Conservation (phyloP, 2,797 vertebrate species). For the Sorex maritimensis region DNA sequence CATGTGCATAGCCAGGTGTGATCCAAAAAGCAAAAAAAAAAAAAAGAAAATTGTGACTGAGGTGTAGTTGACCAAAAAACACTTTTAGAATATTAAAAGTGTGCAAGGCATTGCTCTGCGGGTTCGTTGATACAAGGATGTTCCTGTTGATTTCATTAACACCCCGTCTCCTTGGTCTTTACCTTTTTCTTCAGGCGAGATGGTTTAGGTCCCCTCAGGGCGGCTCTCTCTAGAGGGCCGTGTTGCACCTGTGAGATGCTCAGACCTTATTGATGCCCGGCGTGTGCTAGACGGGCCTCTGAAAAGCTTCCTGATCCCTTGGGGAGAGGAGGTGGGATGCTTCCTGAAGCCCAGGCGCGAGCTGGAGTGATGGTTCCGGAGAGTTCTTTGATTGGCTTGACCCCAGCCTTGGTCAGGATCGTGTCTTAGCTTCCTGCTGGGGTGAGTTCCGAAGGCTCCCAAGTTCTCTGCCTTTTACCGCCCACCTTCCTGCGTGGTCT, state of each 20-base stretch:
- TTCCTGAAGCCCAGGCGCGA: background rate
- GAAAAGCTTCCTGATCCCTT: background rate
- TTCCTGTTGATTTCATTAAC: background rate
- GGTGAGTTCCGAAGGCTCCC: background rate
- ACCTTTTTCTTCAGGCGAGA: background rate
- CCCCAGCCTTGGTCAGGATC: background rate
- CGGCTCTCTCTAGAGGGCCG: background rate
- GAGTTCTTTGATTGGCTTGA: background rate
- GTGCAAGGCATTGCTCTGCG: background rate
- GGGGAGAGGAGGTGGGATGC: background rate
- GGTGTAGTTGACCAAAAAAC: background rate
- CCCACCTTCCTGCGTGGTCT: background rate
- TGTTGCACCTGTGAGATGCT: background rate
- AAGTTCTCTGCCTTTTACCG: background rate
- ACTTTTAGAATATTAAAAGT: background rate
- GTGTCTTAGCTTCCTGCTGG: constrained; percentile 19
- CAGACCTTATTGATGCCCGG: background rate
- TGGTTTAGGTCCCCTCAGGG: background rate
- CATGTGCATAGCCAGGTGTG: too few relatives aligned
- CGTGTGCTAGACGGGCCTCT: background rate
- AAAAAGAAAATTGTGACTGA: background rate
- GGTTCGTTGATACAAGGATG: background rate
- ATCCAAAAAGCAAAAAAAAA: too few relatives aligned
- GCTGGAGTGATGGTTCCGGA: background rate
- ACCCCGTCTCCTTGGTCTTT: background rate